Base-by-base conservation (phyloP, 2,113 vertebrate species). In the Electrona antarctica region DNA sequence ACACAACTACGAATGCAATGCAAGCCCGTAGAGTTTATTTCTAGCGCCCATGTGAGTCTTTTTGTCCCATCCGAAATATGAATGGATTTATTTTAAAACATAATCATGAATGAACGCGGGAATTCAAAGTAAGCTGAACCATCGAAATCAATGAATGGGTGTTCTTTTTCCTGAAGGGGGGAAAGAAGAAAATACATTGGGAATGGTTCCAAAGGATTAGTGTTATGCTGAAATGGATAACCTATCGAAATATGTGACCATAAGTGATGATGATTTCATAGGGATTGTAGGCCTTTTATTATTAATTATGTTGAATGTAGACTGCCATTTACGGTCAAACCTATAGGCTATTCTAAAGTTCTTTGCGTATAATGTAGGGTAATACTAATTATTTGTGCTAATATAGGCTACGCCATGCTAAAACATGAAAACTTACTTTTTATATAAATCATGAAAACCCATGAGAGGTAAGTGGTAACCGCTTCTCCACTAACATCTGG, bases 131-230 rank as follows among this genome's bases (percentile, higher is more conserved):
- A 62, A 52, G 55, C 58, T 46, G 46, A 58, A 73, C 57, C 13
- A n/a, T 51, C n/a, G 49, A 11, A n/a, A 81, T 64, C 64, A 55
- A 81, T 89, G 85, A 90, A 88, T 88, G 90, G 88, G 67, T n/a
- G 8, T 28, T 13, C 67, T 21, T 4, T n/a, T 7, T 12, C 4
- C 55, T 62, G 55, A 50, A 15, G 21, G 21, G 21, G 21, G 21
- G 2, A 50, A 72, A 7, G 0, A 60, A 57, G 11, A 21, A 57
- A 55, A 65, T 77, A 50, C 73, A 79, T 41, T 71, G 64, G 77
- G 84, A 69, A 78, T 48, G 56, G 62, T 11, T 13, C 6, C 62
- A 2, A 46, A 46, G 64, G 28, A 41, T 41, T 41, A 41, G 1
- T 41, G 33, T 41, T 41, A 41, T 41, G 33, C 33, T 41, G 33